Conservation (phyloP, 1,140 invertebrate species). For the Musca domestica region DNA sequence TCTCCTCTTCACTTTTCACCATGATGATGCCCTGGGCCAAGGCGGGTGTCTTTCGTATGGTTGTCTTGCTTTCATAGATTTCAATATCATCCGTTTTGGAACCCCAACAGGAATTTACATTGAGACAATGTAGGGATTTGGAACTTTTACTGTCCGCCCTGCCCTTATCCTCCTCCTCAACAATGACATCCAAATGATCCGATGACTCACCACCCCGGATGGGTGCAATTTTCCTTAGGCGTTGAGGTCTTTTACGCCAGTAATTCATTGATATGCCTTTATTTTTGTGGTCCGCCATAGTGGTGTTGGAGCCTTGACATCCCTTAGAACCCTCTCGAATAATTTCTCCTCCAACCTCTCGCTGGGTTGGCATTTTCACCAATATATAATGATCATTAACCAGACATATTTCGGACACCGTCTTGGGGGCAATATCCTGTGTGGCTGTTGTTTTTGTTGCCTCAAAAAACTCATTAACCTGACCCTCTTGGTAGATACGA, state of each 20-base stretch:
- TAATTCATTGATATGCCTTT: background rate
- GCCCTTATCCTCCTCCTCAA: background rate
- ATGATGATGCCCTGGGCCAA: background rate
- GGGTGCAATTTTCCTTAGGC: background rate
- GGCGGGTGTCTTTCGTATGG: background rate
- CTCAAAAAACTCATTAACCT: constrained; percentile 42
- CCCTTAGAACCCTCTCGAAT: too few relatives aligned
- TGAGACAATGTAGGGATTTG: constrained; percentile 3
- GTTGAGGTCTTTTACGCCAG: background rate
- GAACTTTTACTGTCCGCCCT: background rate
- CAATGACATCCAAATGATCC: background rate
- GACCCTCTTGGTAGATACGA: constrained; percentile 38
- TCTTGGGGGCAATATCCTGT: constrained; percentile 29
- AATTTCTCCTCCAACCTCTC: too few relatives aligned
- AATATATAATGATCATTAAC: constrained; percentile 50
- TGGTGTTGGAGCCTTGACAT: too few relatives aligned
- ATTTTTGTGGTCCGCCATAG: background rate
- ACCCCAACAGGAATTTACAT: constrained; percentile 3
- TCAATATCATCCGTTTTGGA: background rate
- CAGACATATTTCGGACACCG: constrained; percentile 46
- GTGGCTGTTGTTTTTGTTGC: background rate
- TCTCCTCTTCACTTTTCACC: too few relatives aligned
- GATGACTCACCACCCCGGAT: constrained; percentile 3
- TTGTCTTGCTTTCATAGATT: background rate
- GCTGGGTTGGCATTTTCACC: constrained; percentile 42